Evolutionary conservation across 1,140 invertebrate species (phyloP).

Genomic region (Colletes latitarsis): DNA sequence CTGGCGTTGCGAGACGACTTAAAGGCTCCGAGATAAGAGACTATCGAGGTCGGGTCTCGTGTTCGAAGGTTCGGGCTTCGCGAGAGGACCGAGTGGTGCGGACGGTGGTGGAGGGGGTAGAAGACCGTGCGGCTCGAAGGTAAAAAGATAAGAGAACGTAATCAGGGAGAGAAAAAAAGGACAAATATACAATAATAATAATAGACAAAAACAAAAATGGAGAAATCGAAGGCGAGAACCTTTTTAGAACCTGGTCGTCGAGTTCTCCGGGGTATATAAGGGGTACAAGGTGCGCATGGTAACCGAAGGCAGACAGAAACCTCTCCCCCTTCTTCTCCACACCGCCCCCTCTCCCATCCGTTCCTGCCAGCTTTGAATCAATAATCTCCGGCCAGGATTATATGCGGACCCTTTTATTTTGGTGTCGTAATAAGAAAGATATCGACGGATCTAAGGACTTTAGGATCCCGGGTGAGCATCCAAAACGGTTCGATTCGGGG

Average conservation of each 20-base stretch:
- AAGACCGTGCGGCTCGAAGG: constrained; percentile 47
- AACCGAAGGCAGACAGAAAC: constrained; percentile 52
- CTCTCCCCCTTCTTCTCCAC: background rate
- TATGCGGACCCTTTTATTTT: constrained; percentile 51
- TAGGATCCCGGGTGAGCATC: background rate
- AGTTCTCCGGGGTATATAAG: constrained; percentile 46
- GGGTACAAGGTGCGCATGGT: constrained; percentile 59
- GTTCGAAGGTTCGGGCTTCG: constrained; percentile 23
- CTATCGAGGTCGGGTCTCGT: constrained; percentile 18
- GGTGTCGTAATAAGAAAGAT: constrained; percentile 34
- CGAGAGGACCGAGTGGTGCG: constrained; percentile 20
- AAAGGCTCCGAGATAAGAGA: constrained; percentile 39
- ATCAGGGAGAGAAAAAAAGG: background rate
- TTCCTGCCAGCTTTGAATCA: constrained; percentile 64
- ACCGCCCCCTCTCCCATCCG: constrained; percentile 5
- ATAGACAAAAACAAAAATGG: constrained; percentile 7
- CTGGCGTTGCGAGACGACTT: constrained; percentile 64
- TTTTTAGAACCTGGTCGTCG: constrained; percentile 39
- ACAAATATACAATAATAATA: background rate
- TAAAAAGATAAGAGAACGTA: constrained; percentile 35
- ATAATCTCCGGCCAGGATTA: constrained; percentile 68
- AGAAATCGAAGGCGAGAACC: constrained; percentile 1
- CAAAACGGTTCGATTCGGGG: constrained; percentile 17
- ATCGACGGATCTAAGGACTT: constrained; percentile 6
- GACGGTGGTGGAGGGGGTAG: constrained; percentile 33